Evolutionary conservation across 1,140 invertebrate species (phyloP).

Genomic region (Zophobas morio): DNA sequence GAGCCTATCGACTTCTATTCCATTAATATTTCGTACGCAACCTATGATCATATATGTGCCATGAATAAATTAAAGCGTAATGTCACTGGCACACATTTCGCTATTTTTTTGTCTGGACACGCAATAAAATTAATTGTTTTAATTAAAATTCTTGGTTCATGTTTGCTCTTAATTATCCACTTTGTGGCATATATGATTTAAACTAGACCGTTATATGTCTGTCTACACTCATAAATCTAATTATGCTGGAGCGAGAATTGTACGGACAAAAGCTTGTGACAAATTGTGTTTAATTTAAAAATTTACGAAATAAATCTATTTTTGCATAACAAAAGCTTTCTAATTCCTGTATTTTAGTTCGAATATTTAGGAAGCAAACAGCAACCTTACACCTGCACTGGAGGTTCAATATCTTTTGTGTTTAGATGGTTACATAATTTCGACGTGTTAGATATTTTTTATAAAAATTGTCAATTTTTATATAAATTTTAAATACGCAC

Average conservation of each 20-base stretch:
- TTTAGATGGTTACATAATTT: background rate
- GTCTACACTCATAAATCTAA: background rate
- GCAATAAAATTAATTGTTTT: background rate
- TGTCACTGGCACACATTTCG: too few relatives aligned
- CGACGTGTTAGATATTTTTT: too few relatives aligned
- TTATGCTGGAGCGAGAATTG: background rate
- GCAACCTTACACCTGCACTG: constrained; percentile 13
- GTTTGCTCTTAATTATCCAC: background rate
- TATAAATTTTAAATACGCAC: too few relatives aligned
- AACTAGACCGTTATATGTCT: constrained; percentile 13
- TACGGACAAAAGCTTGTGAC: constrained; percentile 7
- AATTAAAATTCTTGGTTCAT: constrained; percentile 1
- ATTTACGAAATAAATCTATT: constrained; percentile 13
- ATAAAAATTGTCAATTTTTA: too few relatives aligned
- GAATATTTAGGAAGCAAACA: constrained; percentile 25
- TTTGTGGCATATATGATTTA: background rate
- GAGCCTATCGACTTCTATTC: too few relatives aligned
- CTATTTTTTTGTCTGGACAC: background rate
- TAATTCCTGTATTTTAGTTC: constrained; percentile 32
- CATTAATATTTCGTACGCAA: too few relatives aligned
- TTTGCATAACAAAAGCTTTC: constrained; percentile 23
- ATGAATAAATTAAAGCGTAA: background rate
- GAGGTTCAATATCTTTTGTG: background rate
- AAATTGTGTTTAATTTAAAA: constrained; percentile 29
- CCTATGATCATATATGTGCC: background rate